phyloP scores from a whole-genome alignment of 2,888 invertebrate genomes.

The Heteromurus nitidus region DNA sequence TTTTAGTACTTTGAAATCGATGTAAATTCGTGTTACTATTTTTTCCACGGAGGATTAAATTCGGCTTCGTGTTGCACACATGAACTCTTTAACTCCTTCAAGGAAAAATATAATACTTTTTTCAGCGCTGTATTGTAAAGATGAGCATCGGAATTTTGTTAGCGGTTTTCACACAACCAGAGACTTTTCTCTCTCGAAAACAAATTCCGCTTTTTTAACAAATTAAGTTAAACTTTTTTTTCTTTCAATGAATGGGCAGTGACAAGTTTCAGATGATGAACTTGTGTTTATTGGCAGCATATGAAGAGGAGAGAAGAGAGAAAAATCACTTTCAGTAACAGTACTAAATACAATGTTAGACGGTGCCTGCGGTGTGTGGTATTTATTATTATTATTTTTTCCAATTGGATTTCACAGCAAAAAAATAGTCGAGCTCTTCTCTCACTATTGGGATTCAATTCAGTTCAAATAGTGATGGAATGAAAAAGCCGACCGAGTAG shows the following conservation, averaged over 20 bases:
- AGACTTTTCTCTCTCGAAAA: too few relatives aligned
- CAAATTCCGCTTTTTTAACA: too few relatives aligned
- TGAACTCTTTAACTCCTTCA: too few relatives aligned
- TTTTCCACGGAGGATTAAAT: too few relatives aligned
- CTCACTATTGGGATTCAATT: slow-evolving; percentile 42
- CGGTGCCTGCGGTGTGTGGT: slow-evolving; percentile 25
- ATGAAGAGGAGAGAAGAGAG: too few relatives aligned
- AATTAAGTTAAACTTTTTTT: slow-evolving; percentile 39
- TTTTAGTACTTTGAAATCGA: too few relatives aligned
- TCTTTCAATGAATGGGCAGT: slow-evolving; percentile 61
- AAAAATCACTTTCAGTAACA: slow-evolving; percentile 46
- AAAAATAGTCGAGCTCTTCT: neutral
- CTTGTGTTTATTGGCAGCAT: slow-evolving; percentile 60
- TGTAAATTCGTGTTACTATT: neutral
- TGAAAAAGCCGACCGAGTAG: slow-evolving; percentile 62
- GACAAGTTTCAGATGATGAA: slow-evolving; percentile 62
- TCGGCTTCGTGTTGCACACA: too few relatives aligned
- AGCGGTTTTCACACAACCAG: too few relatives aligned
- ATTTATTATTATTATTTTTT: slow-evolving; percentile 34
- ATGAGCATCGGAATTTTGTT: slow-evolving; percentile 34
- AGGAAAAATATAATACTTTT: neutral
- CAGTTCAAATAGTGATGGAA: slow-evolving; percentile 55
- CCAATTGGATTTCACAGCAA: slow-evolving; percentile 49
- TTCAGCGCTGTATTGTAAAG: slow-evolving; percentile 4
- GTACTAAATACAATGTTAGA: slow-evolving; percentile 43